These are phyloP conservation scores for Leptogaster cylindrica DNA, from an alignment of 2,888 invertebrate species.

Conservation along the genomic window DNA sequence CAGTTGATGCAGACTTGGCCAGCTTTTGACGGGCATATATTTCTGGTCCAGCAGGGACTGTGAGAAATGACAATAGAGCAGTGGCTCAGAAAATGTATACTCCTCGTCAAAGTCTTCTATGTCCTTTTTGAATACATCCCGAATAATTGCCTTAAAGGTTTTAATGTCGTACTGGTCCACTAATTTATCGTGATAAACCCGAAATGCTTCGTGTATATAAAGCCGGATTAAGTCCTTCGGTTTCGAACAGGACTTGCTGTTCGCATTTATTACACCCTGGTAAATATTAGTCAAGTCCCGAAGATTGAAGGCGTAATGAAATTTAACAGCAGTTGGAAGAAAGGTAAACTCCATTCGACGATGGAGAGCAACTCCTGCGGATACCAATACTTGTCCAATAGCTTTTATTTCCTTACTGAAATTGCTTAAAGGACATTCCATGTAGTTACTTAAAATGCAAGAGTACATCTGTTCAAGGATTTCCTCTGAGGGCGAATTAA, in stretches of 20 bases:
- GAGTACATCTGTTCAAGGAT: conserved; percentile 8
- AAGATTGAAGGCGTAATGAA: conserved; percentile 93
- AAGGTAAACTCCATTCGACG: conserved; percentile 76
- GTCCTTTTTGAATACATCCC: conserved; percentile 81
- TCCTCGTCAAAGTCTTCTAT: conserved; percentile 79
- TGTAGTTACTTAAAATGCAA: conserved; percentile 66
- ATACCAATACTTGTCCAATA: conserved; percentile 69
- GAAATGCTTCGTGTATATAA: conserved; percentile 88
- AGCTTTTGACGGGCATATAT: conserved; percentile 79
- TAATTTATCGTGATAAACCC: conserved; percentile 92
- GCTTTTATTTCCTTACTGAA: conserved; percentile 69
- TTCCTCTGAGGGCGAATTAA: conserved; percentile 66
- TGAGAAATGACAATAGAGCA: conserved; percentile 92
- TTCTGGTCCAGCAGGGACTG: conserved; percentile 90
- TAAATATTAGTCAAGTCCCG: conserved; percentile 93
- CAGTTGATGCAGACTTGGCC: conserved; percentile 73
- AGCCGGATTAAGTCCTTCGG: conserved; percentile 77
- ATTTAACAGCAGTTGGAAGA: conserved; percentile 92
- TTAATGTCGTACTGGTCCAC: conserved; percentile 79
- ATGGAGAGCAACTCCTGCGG: conserved; percentile 78
- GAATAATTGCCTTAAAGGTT: conserved; percentile 73
- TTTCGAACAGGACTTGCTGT: conserved; percentile 73
- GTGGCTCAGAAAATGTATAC: conserved; percentile 73
- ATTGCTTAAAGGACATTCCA: conserved; percentile 70
- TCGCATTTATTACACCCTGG: conserved; percentile 85